Base-by-base conservation (phyloP, 1,140 invertebrate species). In the Oreohelix idahoensis region DNA sequence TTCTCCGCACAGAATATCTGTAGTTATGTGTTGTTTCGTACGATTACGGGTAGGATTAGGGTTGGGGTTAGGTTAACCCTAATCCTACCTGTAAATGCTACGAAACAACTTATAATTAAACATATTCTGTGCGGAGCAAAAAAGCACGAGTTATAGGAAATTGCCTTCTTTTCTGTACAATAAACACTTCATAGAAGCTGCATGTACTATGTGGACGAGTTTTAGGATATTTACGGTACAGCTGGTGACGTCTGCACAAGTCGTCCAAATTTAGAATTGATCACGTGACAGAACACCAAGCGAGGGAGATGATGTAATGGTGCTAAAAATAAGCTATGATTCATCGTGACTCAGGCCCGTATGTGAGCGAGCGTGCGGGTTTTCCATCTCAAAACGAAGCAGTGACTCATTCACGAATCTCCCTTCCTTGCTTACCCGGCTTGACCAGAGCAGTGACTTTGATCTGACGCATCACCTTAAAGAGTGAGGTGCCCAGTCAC, bases 271-370 rank as follows among this genome's bases (percentile, higher is more conserved):
- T 29, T 32, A 66, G 63, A 66, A n/a, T n/a, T 32, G 26, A 66
- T 29, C 63, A 66, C 63, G 63, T 66, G 63, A 66, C 63, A 29
- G 8, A 29, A 32, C 20, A n/a, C 17, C 29, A 10, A 32, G 20
- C 1, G 20, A 58, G 5, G 53, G 23, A 15, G 51, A 53, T 87
- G 84, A 87, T 84, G 86, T 87, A 73, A 87, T 87, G 83, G 32
- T 84, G n/a, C 86, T 86, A 86, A 84, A 81, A 86, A 86, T 87
- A 87, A n/a, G n/a, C 39, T 17, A 71, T 87, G 86, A 87, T 53
- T 87, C 86, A 87, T 73, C 11, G 80, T 87, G 84, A 87, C 79
- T 87, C 86, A 87, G 78, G 81, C 38, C 49, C 49, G 45, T 83
- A 85, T 77, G 32, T 69, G 51, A 83, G 78, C 77, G 79, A 58